Base-by-base conservation (phyloP, 2,113 vertebrate species). In the Oreocharis arfaki region DNA sequence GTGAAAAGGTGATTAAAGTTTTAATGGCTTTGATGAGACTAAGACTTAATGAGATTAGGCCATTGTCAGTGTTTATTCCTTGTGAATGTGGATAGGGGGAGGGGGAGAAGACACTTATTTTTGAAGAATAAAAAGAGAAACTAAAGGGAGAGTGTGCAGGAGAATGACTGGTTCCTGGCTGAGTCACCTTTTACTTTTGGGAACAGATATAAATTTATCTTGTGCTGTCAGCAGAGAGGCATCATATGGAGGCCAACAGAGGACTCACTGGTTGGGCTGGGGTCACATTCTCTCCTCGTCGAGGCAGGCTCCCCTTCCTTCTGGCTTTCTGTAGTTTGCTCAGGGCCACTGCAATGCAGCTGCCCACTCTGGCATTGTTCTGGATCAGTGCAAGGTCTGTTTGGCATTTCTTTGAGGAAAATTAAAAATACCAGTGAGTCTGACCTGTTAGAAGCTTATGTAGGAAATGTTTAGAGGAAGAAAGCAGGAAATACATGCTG, bases 351-450 rank as follows among this genome's bases (percentile, higher is more conserved):
- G 99, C 98, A 90, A 99, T 99, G 77, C 98, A 97, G 89, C 98
- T 98, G 93, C 99, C 99, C 89, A 99, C 98, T 87, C 87, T 98
- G 55, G 99, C 98, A 8, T 99, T 99, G 95, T 99, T 99, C 87
- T 97, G 97, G 95, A 99, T 98, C 42, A 99, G 97, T 84, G 98
- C 98, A 70, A 99, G 98, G 84, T 99, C 99, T 99, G 83, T 70
- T 71, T 63, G 52, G 41, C 8, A 22, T 82, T 71, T 93, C 26
- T 85, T 95, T 95, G 56, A 96, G 95, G 89, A 91, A 97, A 96
- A 93, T 5, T 22, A 78, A 84, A 86, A 64, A 30, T 19, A 71
- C 4, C 53, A 88, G 46, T 0, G 7, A 80, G 39, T 75, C 3
- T 5, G 7, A 81, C 30, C n/a, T 60, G 14, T 47, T 32, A 68